Percentiles rank a stretch among this genome's conserved stretches.
Conservation (phyloP, 2,888 invertebrate genomes). For the Eupithecia vulgata region DNA sequence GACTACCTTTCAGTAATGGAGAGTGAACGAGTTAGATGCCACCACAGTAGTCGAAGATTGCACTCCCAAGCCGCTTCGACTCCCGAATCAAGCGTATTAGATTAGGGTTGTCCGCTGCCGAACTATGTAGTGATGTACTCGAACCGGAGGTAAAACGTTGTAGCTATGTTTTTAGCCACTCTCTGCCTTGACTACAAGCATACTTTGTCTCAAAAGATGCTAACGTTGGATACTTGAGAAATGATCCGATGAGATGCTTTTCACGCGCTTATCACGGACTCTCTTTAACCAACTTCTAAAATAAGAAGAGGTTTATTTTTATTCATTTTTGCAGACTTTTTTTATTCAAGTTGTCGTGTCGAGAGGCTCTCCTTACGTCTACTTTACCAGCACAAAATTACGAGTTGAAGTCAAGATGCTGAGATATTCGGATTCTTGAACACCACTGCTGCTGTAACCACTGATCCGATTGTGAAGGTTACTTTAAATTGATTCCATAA, state of each 20-base stretch:
- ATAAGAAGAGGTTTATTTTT: not conserved
- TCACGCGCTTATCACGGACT: not conserved
- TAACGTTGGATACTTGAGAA: conserved; percentile 1
- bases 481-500: not conserved
- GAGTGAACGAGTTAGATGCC: conserved; percentile 55
- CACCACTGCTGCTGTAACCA: not conserved
- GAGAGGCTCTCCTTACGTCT: not conserved
- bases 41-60: conserved; percentile 66
- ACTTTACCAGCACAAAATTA: not conserved
- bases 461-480: not conserved
- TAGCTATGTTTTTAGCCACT: conserved; percentile 36
- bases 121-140: conserved; percentile 70
- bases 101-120: conserved; percentile 68
- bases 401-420: not conserved
- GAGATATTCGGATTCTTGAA: not conserved
- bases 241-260: not conserved
- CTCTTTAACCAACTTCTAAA: conserved; percentile 1
- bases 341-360: not conserved
- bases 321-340: not conserved
- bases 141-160: conserved; percentile 48
- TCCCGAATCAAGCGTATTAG: conserved; percentile 69
- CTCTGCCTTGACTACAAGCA: not conserved
- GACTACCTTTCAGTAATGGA: conserved; percentile 53
- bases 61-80: conserved; percentile 53
- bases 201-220: not conserved